Percentiles rank a stretch among this genome's conserved stretches.
Evolutionary conservation across 2,888 invertebrate species (phyloP).

Genomic region (Drosophila robusta): DNA sequence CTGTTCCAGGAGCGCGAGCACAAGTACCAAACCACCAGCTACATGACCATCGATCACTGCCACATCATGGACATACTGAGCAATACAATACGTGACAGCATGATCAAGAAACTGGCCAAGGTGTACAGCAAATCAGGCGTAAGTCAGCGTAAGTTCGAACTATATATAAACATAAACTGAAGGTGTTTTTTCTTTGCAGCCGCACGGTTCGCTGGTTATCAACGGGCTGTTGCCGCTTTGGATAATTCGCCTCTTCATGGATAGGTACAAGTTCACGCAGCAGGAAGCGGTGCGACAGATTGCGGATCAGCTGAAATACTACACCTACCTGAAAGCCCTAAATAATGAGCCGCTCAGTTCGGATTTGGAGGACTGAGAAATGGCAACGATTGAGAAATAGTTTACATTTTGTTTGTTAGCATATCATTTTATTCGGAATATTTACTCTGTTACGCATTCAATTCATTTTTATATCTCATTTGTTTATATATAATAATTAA

Average conservation of each 20-base stretch:
- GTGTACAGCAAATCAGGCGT: constrained; percentile 40
- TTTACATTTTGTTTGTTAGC: constrained; percentile 16
- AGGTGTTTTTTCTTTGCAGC: constrained; percentile 44
- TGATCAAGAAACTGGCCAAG: constrained; percentile 61
- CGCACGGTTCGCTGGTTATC: constrained; percentile 66
- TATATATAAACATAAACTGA: not conserved
- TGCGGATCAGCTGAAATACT: constrained; percentile 70
- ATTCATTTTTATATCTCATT: constrained; percentile 21
- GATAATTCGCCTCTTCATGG: constrained; percentile 80
- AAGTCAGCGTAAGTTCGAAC: constrained; percentile 17
- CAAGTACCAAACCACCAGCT: constrained; percentile 46
- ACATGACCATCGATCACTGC: constrained; percentile 59
- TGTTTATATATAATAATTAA: constrained; percentile 18
- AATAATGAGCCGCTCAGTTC: constrained; percentile 52
- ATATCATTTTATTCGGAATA: constrained; percentile 22
- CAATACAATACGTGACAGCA: constrained; percentile 46
- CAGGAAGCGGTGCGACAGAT: constrained; percentile 74
- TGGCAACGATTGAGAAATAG: not conserved
- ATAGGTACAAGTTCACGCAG: constrained; percentile 67
- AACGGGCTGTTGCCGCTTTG: constrained; percentile 82
- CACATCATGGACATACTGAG: constrained; percentile 67
- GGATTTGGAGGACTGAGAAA: constrained; percentile 34
- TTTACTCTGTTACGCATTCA: constrained; percentile 26
- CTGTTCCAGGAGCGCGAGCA: constrained; percentile 54
- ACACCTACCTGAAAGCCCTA: constrained; percentile 58